A percentile compares a stretch with the other conserved stretches of the same genome.
Conservation (phyloP, 2,113 vertebrate species). For the Corythoichthys intestinalis region DNA sequence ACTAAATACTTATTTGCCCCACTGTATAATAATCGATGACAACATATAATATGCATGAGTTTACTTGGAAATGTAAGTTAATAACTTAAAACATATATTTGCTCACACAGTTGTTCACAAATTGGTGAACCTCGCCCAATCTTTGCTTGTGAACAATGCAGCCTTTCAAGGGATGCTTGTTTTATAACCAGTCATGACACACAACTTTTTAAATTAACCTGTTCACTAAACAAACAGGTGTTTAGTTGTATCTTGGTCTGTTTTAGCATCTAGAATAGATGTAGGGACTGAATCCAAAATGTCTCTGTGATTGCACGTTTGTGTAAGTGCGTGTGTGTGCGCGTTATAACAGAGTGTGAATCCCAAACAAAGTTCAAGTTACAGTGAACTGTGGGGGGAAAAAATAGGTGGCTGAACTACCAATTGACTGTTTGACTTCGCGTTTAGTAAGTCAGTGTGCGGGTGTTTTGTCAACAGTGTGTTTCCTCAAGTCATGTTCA, state of each 20-base stretch:
- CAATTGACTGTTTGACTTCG: background rate
- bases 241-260: background rate
- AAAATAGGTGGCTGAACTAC: slow-evolving; percentile 6
- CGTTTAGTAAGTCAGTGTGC: slow-evolving; percentile 14
- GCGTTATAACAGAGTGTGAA: slow-evolving; percentile 2
- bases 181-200: too few species aligned
- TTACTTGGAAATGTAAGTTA: too few species aligned
- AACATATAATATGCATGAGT: too few species aligned
- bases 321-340: slow-evolving; percentile 2
- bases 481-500: slow-evolving; percentile 25
- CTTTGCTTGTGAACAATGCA: too few species aligned
- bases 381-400: slow-evolving; percentile 22
- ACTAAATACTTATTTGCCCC: too few species aligned
- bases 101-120: too few species aligned
- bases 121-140: too few species aligned
- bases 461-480: slow-evolving; percentile 36
- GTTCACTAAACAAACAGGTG: too few species aligned
- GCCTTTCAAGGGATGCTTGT: too few species aligned
- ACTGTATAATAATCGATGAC: too few species aligned
- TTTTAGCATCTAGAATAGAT: background rate
- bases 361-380: slow-evolving; percentile 32
- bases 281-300: background rate
- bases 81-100: too few species aligned
- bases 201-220: too few species aligned
- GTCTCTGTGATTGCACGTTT: background rate